Conservation (phyloP, 1,140 invertebrate species). For the Lucilia cuprina region DNA sequence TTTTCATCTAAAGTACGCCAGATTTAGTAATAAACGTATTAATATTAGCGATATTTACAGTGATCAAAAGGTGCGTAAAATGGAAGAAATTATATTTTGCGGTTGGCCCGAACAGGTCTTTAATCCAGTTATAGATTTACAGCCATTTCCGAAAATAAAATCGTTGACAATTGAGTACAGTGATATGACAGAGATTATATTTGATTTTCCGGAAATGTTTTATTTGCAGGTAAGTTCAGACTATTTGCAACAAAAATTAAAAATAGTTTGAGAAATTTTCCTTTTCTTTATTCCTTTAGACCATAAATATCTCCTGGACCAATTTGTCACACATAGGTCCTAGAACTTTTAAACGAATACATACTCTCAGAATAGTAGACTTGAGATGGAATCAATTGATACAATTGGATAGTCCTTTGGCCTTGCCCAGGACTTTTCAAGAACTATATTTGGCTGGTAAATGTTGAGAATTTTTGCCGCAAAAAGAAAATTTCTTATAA, state of each 20-base stretch:
- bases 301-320: constrained; percentile 63
- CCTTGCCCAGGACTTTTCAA: constrained; percentile 57
- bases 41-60: constrained; percentile 25
- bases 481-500: constrained; percentile 9
- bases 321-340: constrained; percentile 57
- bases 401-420: constrained; percentile 55
- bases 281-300: constrained; percentile 41
- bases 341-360: constrained; percentile 59
- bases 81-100: constrained; percentile 48
- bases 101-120: constrained; percentile 56
- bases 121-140: constrained; percentile 50
- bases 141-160: constrained; percentile 54
- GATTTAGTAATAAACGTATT: not conserved
- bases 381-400: constrained; percentile 64
- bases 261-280: not conserved
- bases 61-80: constrained; percentile 39
- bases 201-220: constrained; percentile 59
- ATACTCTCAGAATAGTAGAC: constrained; percentile 59
- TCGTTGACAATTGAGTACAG: constrained; percentile 60
- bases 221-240: constrained; percentile 53
- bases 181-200: constrained; percentile 55
- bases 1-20: not conserved
- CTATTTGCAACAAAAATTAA: not conserved
- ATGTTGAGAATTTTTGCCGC: not conserved
- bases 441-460: constrained; percentile 62